phyloP scores from a whole-genome alignment of 2,888 invertebrate genomes.

The Papilio elwesi region DNA sequence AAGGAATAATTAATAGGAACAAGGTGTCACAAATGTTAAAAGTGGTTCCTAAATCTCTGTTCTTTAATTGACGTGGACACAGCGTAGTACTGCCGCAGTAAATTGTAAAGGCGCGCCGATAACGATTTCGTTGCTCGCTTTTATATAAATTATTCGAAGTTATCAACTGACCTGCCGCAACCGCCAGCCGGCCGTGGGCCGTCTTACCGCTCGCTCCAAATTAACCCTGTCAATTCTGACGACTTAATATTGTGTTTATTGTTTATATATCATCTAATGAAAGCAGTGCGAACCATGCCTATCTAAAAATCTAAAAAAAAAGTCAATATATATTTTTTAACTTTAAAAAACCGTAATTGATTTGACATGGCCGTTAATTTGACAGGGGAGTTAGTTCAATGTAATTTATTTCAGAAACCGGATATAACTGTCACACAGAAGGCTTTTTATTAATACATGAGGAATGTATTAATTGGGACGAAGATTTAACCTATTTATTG shows the following conservation, averaged over 20 bases:
- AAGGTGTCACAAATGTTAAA: conserved; percentile 33
- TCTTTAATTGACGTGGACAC: conserved; percentile 21
- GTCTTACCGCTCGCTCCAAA: not conserved
- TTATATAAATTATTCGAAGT: conserved; percentile 38
- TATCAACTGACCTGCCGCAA: conserved; percentile 45
- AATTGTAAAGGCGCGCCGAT: conserved; percentile 15
- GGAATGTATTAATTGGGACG: no score
- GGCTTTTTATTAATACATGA: no score
- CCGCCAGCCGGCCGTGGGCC: conserved; percentile 10
- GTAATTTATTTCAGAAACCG: no score
- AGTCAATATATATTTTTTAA: no score
- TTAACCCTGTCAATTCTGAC: conserved; percentile 2
- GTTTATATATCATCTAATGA: no score
- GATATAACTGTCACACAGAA: no score
- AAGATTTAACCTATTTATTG: no score
- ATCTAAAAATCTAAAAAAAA: no score
- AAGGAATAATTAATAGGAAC: conserved; percentile 6
- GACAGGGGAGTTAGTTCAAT: no score
- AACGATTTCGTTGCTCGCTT: conserved; percentile 17
- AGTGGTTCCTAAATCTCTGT: conserved; percentile 10
- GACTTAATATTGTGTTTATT: conserved; percentile 1
- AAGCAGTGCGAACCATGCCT: not conserved
- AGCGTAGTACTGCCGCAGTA: not conserved
- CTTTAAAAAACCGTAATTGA: no score
- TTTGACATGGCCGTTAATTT: no score